Percentiles rank a stretch among this genome's conserved stretches.
Conservation (phyloP, 2,113 vertebrate species). For the Engraulis encrasicolus region DNA sequence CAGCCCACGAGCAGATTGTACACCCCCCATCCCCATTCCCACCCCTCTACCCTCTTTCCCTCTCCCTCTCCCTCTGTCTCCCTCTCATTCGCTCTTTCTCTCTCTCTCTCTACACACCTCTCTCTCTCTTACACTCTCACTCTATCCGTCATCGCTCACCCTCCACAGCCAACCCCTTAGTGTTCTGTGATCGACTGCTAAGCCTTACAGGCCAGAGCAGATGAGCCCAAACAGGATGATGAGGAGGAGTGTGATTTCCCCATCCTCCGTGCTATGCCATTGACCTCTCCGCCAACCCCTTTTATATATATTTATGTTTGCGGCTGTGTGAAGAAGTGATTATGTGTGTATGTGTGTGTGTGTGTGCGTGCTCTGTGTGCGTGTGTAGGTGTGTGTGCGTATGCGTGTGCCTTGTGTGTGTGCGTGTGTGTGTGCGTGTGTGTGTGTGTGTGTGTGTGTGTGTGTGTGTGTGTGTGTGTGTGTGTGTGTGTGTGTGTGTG, state of each 20-base stretch:
- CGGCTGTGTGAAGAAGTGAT: neutral
- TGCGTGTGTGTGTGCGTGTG: constrained; percentile 9
- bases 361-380: neutral
- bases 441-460: neutral
- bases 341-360: neutral
- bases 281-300: constrained; percentile 22
- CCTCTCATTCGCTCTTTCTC: no score
- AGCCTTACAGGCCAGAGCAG: constrained; percentile 46
- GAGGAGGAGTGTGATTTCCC: neutral
- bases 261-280: neutral
- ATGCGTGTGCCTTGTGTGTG: neutral
- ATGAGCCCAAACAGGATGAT: constrained; percentile 36
- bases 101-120: neutral
- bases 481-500: neutral
- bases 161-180: neutral
- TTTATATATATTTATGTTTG: constrained; percentile 3
- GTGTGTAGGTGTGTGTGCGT: constrained; percentile 1
- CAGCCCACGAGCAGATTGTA: constrained; percentile 38
- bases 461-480: neutral
- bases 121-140: neutral
- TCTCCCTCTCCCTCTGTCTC: neutral
- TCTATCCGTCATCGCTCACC: neutral
- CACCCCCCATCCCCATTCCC: constrained; percentile 28
- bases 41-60: constrained; percentile 23
- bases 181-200: constrained; percentile 46